Evolutionary conservation across 1,140 invertebrate genomes (phyloP), one percentile per base, ranked within the genome.

Genomic region (Glomeris maerens): DNA sequence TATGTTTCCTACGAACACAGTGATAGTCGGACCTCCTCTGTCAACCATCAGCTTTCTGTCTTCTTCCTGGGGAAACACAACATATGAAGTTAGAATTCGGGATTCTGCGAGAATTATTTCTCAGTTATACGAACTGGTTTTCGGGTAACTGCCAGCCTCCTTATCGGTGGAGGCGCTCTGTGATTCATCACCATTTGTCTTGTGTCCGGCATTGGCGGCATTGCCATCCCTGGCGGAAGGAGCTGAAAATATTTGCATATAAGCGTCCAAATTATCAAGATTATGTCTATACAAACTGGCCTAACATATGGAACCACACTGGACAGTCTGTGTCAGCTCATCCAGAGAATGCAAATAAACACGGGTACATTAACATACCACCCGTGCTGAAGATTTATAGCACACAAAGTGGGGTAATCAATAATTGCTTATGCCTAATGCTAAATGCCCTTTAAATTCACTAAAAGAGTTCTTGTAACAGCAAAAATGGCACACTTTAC

Each of bases 1-100:
- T 50, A 99, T 98, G 69, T 98, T 98, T 22, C 95, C 94, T 41
- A 97, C 89, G 72, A 98, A 98, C 0, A 98, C 93, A 17, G 93
- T 97, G 14, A 97, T 92, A 0, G 90, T 78, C 0, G 91, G 89
- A 1, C 87, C 89, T 47, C 69, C 70, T 27, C 66, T 52, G 50
- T 52, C 52, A 52, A 38, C 1, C 38, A 47, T 26, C 22, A 28
- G 60, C 50, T 60, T 61, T 47, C 59, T 59, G 28, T 55, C 55
- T 20, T 61, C 56, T 57, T 60, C 56, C 57, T 61, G 47, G 14
- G 53, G 28, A 23, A 55, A 42, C 29, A 21, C 52, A 39, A n/a
- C 41, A 36, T 26, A 28, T 22, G 21, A 47, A 52, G 5, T 7
- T 2, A 14, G 10, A n/a, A 47, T 27, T 20, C 14, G 3, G 13